phyloP scores from a whole-genome alignment of 2,797 vertebrate genomes.

The Emys orbicularis region DNA sequence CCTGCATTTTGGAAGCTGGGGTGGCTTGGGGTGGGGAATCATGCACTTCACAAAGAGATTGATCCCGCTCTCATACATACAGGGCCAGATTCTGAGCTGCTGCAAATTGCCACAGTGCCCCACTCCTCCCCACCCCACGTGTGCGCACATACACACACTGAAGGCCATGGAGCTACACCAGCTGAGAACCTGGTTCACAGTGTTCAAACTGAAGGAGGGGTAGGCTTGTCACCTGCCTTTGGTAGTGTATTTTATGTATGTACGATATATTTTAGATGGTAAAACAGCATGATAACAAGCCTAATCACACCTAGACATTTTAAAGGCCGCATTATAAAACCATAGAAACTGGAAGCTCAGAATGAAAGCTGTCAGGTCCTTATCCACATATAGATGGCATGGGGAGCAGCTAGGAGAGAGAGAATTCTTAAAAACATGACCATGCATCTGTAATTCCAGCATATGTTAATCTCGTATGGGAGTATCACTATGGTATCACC shows the following conservation, averaged over 20 bases:
- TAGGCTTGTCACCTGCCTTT: not conserved
- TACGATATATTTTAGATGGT: not conserved
- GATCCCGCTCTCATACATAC: not conserved
- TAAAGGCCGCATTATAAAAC: not conserved
- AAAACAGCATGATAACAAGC: not conserved
- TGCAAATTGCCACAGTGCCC: not conserved
- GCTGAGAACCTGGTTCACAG: not conserved
- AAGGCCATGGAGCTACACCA: not conserved
- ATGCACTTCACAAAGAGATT: not conserved
- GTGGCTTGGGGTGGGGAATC: not conserved
- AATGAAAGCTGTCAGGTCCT: not conserved
- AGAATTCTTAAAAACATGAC: not conserved
- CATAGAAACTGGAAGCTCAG: not conserved
- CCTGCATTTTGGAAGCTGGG: not conserved
- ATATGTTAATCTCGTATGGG: not conserved
- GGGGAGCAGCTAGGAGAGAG: not conserved
- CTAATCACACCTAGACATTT: not conserved
- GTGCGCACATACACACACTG: not conserved
- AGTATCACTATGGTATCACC: not conserved
- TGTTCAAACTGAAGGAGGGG: not conserved
- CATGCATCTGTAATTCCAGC: not conserved
- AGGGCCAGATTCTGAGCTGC: not conserved
- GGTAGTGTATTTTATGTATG: fast-evolving
- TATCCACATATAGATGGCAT: not conserved
- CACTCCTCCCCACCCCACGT: no score